Conservation (phyloP, 2,888 invertebrate species). For the Electrophaes corylata region DNA sequence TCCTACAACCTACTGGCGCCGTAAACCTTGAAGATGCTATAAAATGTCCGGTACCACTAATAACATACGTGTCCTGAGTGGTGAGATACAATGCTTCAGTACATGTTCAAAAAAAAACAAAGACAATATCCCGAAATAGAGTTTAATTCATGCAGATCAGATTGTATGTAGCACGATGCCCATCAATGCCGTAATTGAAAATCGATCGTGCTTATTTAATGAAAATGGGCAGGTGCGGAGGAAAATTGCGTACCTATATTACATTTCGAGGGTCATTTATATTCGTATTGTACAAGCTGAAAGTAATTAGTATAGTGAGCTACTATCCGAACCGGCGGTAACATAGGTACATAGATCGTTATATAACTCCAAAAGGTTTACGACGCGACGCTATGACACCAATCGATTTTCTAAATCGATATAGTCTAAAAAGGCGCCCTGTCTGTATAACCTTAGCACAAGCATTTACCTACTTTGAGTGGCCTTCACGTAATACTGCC, state of each 20-base stretch:
- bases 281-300: slow-evolving; percentile 22
- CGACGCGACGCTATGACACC: slow-evolving; percentile 10
- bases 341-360: slow-evolving; percentile 15
- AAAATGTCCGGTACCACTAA: slow-evolving; percentile 22
- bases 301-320: slow-evolving; percentile 25
- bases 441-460: slow-evolving; percentile 42
- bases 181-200: slow-evolving; percentile 50
- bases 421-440: slow-evolving; percentile 36
- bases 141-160: slow-evolving; percentile 35
- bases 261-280: slow-evolving; percentile 30
- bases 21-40: slow-evolving; percentile 28
- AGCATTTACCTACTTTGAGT: slow-evolving; percentile 47
- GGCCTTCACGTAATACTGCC: slow-evolving; percentile 60
- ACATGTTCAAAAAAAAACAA: neutral
- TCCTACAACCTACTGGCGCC: slow-evolving; percentile 35
- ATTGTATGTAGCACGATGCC: slow-evolving; percentile 34
- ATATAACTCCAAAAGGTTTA: slow-evolving; percentile 24
- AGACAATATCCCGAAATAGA: slow-evolving; percentile 1
- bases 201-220: slow-evolving; percentile 52
- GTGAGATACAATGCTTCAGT: neutral
- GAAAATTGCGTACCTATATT: slow-evolving; percentile 40
- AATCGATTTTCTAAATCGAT: slow-evolving; percentile 49
- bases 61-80: slow-evolving; percentile 4
- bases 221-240: slow-evolving; percentile 45
- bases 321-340: slow-evolving; percentile 1